Percentiles rank a stretch among this genome's conserved stretches.
These are phyloP conservation scores for Ranitomeya variabilis DNA, from an alignment of 2,113 vertebrate genomes.

Conservation along the genomic window DNA sequence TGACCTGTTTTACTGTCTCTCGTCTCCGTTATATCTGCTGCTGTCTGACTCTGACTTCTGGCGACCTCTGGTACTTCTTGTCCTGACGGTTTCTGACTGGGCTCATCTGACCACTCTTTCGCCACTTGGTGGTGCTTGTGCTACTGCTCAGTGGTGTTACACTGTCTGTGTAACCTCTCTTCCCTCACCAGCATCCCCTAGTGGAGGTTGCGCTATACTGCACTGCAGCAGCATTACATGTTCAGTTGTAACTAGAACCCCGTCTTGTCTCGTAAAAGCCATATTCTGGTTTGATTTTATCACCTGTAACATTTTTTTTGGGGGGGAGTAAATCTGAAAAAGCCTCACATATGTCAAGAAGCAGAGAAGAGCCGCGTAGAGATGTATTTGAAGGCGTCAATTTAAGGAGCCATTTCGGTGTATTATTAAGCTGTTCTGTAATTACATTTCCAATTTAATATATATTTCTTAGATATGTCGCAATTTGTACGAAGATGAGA, in stretches of 20 bases:
- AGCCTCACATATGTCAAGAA: background rate
- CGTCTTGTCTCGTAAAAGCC: background rate
- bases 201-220: no score
- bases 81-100: no score
- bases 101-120: no score
- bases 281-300: background rate
- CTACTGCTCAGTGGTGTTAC: no score
- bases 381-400: background rate
- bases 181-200: no score
- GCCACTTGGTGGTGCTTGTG: no score
- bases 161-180: no score
- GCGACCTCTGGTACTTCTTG: no score
- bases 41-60: no score
- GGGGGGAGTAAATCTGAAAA: background rate
- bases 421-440: constrained; percentile 7
- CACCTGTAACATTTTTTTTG: background rate
- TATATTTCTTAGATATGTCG: constrained; percentile 15
- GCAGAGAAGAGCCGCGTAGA: background rate
- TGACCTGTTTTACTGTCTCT: no score
- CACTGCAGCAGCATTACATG: no score
- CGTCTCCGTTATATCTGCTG: no score
- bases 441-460: constrained; percentile 9
- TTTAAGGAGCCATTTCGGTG: background rate
- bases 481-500: constrained; percentile 21
- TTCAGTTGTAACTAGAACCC: background rate